phyloP scores from a whole-genome alignment of 2,113 vertebrate genomes.

The Illadopsis cleaveri region DNA sequence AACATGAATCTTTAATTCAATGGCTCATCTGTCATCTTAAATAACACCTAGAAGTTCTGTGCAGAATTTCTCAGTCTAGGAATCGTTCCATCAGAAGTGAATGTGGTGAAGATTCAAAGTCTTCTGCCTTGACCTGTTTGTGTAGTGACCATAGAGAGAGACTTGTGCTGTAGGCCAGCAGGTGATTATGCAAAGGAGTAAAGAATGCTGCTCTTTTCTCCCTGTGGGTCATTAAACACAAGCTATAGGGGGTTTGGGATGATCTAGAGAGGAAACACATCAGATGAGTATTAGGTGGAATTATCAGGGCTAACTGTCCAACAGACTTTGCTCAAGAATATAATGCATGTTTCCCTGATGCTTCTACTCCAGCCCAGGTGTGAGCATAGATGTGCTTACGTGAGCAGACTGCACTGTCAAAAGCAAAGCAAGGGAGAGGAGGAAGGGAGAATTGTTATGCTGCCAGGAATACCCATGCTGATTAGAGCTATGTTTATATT shows the following conservation, averaged over 20 bases:
- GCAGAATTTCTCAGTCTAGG: background rate
- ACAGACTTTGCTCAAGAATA: background rate
- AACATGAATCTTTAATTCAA: background rate
- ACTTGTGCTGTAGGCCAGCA: background rate
- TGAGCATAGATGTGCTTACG: rapidly evolving
- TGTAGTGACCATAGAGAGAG: background rate
- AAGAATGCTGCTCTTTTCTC: background rate
- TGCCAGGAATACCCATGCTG: background rate
- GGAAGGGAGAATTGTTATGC: background rate
- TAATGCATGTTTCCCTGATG: background rate
- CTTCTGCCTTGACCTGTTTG: background rate
- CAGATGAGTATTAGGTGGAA: background rate
- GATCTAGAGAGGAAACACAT: background rate
- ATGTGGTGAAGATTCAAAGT: background rate
- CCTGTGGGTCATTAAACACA: background rate
- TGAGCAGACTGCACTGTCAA: background rate
- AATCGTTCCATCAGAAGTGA: background rate
- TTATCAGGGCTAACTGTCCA: background rate
- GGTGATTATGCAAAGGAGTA: background rate
- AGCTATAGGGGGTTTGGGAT: background rate
- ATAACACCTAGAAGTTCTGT: background rate
- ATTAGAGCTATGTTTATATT: background rate
- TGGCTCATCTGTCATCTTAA: background rate
- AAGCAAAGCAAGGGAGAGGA: background rate
- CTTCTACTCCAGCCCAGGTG: background rate